A percentile compares a stretch with the other conserved stretches of the same genome.
These are phyloP conservation scores for Pocota personata DNA, from an alignment of 2,888 invertebrate species.

Conservation along the genomic window DNA sequence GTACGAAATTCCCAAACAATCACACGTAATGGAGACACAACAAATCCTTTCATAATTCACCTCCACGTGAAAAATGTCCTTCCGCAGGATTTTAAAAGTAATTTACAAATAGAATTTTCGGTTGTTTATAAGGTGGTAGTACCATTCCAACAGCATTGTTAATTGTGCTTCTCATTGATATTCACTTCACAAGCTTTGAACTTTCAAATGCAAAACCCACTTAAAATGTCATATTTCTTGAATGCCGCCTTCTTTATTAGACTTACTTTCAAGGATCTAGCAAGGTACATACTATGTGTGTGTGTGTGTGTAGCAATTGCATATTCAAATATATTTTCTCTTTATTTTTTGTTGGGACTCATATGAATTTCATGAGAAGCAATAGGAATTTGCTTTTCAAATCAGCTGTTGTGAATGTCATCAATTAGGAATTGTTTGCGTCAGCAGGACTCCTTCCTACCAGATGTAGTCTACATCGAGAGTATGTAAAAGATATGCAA, in stretches of 20 bases:
- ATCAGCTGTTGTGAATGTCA: slow-evolving; percentile 28
- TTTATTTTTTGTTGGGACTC: background rate
- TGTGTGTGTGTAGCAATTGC: slow-evolving; percentile 13
- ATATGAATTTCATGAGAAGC: slow-evolving; percentile 20
- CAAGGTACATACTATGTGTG: background rate
- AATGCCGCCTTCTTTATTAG: background rate
- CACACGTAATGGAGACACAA: slow-evolving; percentile 8
- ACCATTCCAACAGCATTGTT: slow-evolving; percentile 14
- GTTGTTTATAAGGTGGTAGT: background rate
- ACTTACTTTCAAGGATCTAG: background rate
- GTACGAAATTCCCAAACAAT: background rate
- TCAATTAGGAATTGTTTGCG: slow-evolving; percentile 24
- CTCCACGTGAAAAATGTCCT: background rate
- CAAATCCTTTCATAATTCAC: background rate
- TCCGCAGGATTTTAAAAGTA: background rate
- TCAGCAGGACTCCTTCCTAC: slow-evolving; percentile 16
- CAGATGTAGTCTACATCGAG: no score
- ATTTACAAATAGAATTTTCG: background rate
- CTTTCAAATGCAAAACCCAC: slow-evolving; percentile 25
- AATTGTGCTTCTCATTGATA: slow-evolving; percentile 28
- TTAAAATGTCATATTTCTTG: slow-evolving; percentile 36
- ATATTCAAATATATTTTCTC: slow-evolving; percentile 22
- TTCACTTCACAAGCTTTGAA: slow-evolving; percentile 10
- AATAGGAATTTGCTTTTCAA: slow-evolving; percentile 48
- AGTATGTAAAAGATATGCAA: background rate